These are phyloP conservation scores for Scaptomyza reducta DNA, from an alignment of 2,888 invertebrate genomes.

Conservation along the genomic window DNA sequence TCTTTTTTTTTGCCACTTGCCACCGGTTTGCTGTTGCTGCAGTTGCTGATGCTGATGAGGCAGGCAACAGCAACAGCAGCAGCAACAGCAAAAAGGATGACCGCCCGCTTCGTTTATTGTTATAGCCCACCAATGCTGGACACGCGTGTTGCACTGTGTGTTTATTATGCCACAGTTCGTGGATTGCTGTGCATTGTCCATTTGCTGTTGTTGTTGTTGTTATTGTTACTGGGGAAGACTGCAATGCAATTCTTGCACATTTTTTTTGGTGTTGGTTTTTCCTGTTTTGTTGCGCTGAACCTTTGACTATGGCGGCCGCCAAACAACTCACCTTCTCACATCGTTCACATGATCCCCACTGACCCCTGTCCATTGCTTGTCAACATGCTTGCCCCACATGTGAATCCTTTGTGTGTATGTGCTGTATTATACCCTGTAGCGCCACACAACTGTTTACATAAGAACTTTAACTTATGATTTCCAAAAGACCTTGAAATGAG, in stretches of 20 bases:
- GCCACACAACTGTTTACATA: neutral
- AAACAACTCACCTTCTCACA: conserved; percentile 66
- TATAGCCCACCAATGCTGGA: conserved; percentile 45
- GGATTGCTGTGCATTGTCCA: conserved; percentile 33
- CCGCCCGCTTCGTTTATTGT: conserved; percentile 52
- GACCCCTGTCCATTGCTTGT: neutral
- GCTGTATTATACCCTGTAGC: conserved; percentile 25
- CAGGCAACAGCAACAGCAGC: conserved; percentile 19
- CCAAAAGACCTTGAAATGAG: neutral
- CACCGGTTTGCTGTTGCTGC: conserved; percentile 6
- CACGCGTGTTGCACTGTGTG: conserved; percentile 52
- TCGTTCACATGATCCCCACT: conserved; percentile 1
- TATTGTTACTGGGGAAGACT: conserved; percentile 14
- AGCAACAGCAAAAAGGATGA: conserved; percentile 29
- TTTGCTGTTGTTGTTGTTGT: conserved; percentile 12
- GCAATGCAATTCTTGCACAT: conserved; percentile 28
- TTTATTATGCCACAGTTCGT: conserved; percentile 56
- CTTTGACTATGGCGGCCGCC: conserved; percentile 40
- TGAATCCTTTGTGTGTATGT: neutral
- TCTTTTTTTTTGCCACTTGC: neutral
- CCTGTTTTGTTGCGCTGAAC: conserved; percentile 16
- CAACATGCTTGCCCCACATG: neutral
- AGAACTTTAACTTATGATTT: too few relatives aligned
- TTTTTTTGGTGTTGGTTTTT: neutral
- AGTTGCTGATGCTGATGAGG: conserved; percentile 24